Evolutionary conservation across 2,797 vertebrate species (phyloP).

Genomic region (Prunella strophiata): DNA sequence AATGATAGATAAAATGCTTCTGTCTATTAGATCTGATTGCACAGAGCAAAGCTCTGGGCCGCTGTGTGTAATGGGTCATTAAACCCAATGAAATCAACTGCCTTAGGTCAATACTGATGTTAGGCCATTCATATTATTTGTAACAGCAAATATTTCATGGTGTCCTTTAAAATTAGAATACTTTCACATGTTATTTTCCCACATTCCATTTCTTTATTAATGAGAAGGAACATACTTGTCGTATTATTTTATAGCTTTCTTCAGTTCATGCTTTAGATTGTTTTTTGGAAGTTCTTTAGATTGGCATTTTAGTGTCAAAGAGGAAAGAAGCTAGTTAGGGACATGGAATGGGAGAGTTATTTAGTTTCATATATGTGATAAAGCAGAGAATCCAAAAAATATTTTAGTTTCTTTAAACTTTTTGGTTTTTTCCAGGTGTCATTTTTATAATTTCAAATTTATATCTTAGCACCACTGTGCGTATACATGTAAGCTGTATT

Average conservation of each 20-base stretch:
- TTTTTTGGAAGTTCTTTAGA: neutral
- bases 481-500: neutral
- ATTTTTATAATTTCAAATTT: neutral
- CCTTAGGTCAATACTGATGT: neutral
- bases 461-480: accelerated
- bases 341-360: neutral
- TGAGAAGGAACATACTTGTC: neutral
- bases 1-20: neutral
- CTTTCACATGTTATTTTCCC: neutral
- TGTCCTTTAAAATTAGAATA: neutral
- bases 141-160: neutral
- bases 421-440: neutral
- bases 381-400: neutral
- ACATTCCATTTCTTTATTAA: neutral
- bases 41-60: neutral
- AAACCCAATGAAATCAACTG: neutral
- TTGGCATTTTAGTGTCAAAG: neutral
- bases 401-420: neutral
- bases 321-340: neutral
- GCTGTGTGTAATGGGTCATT: neutral
- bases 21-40: neutral
- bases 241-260: neutral
- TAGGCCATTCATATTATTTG: neutral
- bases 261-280: neutral
- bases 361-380: neutral